Evolutionary conservation across 2,797 vertebrate species (phyloP).

Genomic region (Anabas testudineus): DNA sequence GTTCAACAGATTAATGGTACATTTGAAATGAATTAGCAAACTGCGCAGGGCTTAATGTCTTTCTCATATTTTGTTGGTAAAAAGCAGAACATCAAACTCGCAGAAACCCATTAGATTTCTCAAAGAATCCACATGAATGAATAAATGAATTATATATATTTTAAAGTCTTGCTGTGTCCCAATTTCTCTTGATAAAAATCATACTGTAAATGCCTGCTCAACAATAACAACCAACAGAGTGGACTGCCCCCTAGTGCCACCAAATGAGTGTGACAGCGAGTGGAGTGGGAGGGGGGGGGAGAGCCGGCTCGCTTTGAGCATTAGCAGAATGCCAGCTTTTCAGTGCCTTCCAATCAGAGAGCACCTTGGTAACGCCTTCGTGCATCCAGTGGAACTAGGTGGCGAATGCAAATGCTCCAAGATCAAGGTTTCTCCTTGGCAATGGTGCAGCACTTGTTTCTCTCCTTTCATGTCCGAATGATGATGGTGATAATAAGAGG

Average conservation of each 20-base stretch:
- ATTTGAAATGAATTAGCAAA: constrained; percentile 40
- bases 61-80: constrained; percentile 7
- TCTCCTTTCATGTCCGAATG: constrained; percentile 75
- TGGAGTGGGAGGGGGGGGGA: constrained; percentile 11
- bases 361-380: constrained; percentile 62
- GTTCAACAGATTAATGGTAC: constrained; percentile 19
- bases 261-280: constrained; percentile 52
- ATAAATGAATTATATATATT: constrained; percentile 42
- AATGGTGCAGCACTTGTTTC: constrained; percentile 73
- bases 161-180: constrained; percentile 18
- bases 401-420: constrained; percentile 76
- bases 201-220: constrained; percentile 37
- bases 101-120: constrained; percentile 34
- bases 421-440: constrained; percentile 81
- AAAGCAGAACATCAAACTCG: constrained; percentile 34
- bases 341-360: constrained; percentile 73
- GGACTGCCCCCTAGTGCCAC: constrained; percentile 86
- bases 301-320: constrained; percentile 62
- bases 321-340: constrained; percentile 70
- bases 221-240: constrained; percentile 76
- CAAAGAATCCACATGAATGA: constrained; percentile 42
- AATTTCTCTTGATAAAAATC: constrained; percentile 43
- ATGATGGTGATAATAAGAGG: constrained; percentile 74
- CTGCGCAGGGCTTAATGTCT: constrained; percentile 18
- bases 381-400: constrained; percentile 70